Percentiles rank a stretch among this genome's conserved stretches.
These are phyloP conservation scores for Fulica atra DNA, from an alignment of 2,113 vertebrate genomes.

Conservation along the genomic window DNA sequence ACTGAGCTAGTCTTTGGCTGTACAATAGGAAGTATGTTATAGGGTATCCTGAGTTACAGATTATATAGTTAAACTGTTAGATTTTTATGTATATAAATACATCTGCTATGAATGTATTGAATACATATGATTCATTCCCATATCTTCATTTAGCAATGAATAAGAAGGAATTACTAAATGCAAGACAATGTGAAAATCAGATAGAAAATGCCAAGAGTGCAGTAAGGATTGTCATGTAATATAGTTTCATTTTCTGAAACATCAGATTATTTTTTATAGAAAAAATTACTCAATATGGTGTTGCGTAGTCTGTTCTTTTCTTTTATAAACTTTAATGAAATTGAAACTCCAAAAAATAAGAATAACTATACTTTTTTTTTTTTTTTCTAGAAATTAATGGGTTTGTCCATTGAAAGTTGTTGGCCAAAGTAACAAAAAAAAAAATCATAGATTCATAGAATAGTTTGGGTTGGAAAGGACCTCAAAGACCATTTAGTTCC, in stretches of 20 bases:
- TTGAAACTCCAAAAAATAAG: neutral
- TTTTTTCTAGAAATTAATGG: neutral
- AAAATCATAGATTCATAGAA: too few relatives aligned
- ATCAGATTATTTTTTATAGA: neutral
- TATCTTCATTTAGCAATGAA: neutral
- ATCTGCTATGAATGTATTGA: neutral
- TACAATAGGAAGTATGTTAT: slow-evolving; percentile 53
- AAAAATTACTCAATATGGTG: neutral
- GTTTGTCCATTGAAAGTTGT: neutral
- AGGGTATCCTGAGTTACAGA: slow-evolving; percentile 21
- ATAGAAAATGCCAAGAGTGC: neutral
- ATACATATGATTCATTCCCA: neutral
- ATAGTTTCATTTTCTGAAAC: neutral
- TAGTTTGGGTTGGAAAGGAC: too few relatives aligned
- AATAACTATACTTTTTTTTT: too few relatives aligned
- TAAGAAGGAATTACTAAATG: neutral
- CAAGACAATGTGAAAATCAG: neutral
- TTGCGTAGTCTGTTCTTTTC: neutral
- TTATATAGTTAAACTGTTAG: slow-evolving; percentile 41
- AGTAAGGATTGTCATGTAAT: neutral
- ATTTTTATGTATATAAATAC: slow-evolving; percentile 1
- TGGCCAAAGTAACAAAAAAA: neutral
- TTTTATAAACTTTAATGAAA: neutral
- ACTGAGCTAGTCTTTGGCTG: slow-evolving; percentile 68
- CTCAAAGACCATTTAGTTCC: too few relatives aligned